These are phyloP conservation scores for Gymnothorax javanicus DNA, from an alignment of 2,797 vertebrate species.

Conservation along the genomic window DNA sequence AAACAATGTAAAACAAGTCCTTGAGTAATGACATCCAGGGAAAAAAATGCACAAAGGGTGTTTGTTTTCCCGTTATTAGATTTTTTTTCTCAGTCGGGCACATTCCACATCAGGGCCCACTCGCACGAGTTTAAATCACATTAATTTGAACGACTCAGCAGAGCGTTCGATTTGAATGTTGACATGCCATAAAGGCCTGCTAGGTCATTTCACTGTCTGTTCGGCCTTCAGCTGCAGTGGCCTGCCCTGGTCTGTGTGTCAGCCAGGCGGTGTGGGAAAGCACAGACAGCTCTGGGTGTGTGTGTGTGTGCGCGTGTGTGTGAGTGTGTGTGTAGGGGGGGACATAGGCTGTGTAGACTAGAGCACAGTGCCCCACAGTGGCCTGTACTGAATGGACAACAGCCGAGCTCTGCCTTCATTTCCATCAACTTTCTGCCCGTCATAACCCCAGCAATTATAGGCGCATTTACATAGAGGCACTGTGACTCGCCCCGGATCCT, in stretches of 20 bases:
- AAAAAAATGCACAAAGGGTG: conserved; percentile 20
- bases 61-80: conserved; percentile 37
- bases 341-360: conserved; percentile 63
- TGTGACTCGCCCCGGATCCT: conserved; percentile 50
- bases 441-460: conserved; percentile 77
- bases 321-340: background rate
- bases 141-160: conserved; percentile 23
- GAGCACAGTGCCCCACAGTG: conserved; percentile 89
- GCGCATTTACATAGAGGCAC: conserved; percentile 69
- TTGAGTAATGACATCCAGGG: conserved; percentile 19
- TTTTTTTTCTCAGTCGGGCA: conserved; percentile 33
- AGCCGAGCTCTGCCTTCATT: background rate
- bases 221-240: background rate
- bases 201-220: conserved; percentile 29
- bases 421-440: conserved; percentile 63
- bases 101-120: conserved; percentile 38
- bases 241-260: background rate
- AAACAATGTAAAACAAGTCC: conserved; percentile 12
- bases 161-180: conserved; percentile 16
- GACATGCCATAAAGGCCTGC: conserved; percentile 20
- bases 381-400: conserved; percentile 44
- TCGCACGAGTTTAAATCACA: conserved; percentile 31
- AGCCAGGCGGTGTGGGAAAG: conserved; percentile 4
- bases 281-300: background rate
- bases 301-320: no score